phyloP scores from a whole-genome alignment of 1,140 invertebrate genomes.

The roundworm (Caenorhabditis elegans) region DNA sequence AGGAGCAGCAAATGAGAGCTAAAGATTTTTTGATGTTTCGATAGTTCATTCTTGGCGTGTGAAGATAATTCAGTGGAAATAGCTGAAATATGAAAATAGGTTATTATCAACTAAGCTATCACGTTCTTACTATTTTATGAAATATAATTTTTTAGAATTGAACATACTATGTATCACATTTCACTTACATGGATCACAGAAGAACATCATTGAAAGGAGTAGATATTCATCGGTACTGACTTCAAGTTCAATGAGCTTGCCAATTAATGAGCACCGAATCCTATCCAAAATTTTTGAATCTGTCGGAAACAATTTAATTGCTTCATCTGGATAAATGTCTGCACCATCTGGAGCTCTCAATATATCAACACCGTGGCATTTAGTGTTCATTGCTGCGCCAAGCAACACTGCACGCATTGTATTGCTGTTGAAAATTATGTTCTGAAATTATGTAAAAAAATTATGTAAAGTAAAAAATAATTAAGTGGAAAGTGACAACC shows the following conservation, averaged over 20 bases:
- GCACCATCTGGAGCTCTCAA: neutral
- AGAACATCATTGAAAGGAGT: neutral
- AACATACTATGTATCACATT: too few species aligned
- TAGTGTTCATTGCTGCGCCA: neutral
- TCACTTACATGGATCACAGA: neutral
- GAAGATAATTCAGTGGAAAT: too few species aligned
- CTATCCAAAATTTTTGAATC: neutral
- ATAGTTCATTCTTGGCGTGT: neutral
- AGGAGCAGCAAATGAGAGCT: neutral
- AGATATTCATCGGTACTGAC: neutral
- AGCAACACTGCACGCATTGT: neutral
- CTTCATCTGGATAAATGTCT: neutral
- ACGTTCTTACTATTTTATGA: too few species aligned
- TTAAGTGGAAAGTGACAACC: neutral
- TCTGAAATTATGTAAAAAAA: too few species aligned
- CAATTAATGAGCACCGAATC: neutral
- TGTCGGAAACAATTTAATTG: neutral
- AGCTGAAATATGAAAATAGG: too few species aligned
- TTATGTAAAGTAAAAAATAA: neutral
- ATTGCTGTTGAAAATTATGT: neutral
- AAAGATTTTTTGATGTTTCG: neutral
- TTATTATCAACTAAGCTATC: too few species aligned
- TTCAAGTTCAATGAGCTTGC: neutral
- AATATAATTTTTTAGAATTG: too few species aligned
- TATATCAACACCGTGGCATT: neutral